Evolutionary conservation across 2,797 vertebrate genomes (phyloP), one percentile per base, ranked within the genome.

Genomic region (Gymnoscopelus microlampas): DNA sequence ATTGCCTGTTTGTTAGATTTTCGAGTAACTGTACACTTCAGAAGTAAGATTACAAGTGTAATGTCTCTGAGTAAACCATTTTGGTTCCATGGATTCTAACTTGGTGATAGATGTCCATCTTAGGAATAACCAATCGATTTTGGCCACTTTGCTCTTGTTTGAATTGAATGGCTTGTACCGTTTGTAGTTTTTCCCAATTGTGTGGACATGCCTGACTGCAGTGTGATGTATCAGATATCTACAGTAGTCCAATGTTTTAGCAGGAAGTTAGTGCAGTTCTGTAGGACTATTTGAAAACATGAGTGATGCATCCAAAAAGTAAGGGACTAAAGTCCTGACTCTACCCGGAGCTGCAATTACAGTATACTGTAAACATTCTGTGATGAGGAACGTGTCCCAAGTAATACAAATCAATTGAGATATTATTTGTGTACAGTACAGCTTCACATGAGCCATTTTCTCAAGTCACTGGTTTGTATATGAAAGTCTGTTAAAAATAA

Each of bases 381-480:
- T 74, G 71, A 80, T 68, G 80, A 82, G 63, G 56, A 71, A 77
- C 39, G 11, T 12, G 70, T 70, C 68, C 66, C 63, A 68, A 66
- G 63, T 63, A 15, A 35, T 66, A 68, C 56, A 68, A 84, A 66
- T 76, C 77, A 74, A 72, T 84, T 68, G 59, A 76, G 73, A 68
- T 73, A 81, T 78, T 82, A 87, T 87, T 80, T 85, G 19, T 77
- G 81, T 83, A 78, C 77, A 88, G 86, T 86, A 80, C 89, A 91
- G 82, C 88, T 83, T 91, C 86, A 81, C 62, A 90, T 90, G 89
- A 93, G 91, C 91, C 89, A 90, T 91, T 92, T 91, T 93, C 90
- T 90, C 92, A 90, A 19, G 89, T 92, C 92, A 91, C 91, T 93
- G 92, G 92, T 92, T 93, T 93, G 91, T 92, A 92, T 85, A 92